These are phyloP conservation scores for Trematocara nigrifrons DNA, from an alignment of 2,113 vertebrate genomes.

Conservation along the genomic window DNA sequence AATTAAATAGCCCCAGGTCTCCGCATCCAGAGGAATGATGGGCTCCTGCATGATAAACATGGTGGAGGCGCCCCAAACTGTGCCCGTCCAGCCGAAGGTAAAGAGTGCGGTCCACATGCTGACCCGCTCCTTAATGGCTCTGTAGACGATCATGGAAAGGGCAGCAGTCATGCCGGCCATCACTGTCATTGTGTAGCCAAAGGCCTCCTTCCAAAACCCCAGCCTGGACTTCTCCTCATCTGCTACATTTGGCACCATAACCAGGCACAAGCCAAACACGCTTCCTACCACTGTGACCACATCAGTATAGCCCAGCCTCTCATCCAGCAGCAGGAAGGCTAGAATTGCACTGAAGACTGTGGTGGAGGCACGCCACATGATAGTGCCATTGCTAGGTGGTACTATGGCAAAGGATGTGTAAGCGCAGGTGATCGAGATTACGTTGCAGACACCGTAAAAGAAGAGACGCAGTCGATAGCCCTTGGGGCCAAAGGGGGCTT, in stretches of 20 bases:
- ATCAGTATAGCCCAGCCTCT: constrained; percentile 86
- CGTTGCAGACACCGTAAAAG: constrained; percentile 94
- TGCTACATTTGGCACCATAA: constrained; percentile 92
- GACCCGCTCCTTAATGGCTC: constrained; percentile 91
- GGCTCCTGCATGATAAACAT: constrained; percentile 98
- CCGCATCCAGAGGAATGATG: constrained; percentile 89
- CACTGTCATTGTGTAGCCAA: constrained; percentile 96
- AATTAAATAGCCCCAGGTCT: constrained; percentile 94
- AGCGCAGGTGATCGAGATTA: constrained; percentile 97
- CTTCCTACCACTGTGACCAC: constrained; percentile 86
- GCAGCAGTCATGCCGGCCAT: constrained; percentile 94
- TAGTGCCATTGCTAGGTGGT: constrained; percentile 93
- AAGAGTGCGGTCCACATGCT: constrained; percentile 99
- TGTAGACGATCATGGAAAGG: constrained; percentile 96
- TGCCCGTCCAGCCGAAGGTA: constrained; percentile 97
- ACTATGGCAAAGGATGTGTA: constrained; percentile 98
- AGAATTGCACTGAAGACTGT: constrained; percentile 93
- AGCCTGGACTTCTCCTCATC: constrained; percentile 86
- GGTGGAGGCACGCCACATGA: constrained; percentile 97
- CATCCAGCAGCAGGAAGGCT: constrained; percentile 92
- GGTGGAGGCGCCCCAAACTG: constrained; percentile 90
- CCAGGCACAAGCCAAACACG: constrained; percentile 88
- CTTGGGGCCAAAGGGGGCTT: constrained; percentile 91
- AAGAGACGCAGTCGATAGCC: constrained; percentile 90
- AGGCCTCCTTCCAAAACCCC: constrained; percentile 94